Evolutionary conservation across 2,113 vertebrate genomes (phyloP).

Genomic region (Prunella fulvescens): DNA sequence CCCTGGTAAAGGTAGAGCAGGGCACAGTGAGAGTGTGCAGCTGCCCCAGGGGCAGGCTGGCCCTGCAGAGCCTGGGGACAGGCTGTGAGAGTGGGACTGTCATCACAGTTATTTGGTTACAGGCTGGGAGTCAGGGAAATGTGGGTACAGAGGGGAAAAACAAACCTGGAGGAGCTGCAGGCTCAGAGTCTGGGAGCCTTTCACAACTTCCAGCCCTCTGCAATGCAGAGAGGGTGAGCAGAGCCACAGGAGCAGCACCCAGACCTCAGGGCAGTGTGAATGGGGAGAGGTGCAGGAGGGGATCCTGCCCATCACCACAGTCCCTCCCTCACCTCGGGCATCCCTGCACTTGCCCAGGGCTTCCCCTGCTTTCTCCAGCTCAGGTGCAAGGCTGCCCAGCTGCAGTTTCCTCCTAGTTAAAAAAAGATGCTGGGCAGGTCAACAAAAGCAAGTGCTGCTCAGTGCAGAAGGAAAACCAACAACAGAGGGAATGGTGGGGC

Average conservation of each 20-base stretch:
- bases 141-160: background rate
- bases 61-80: background rate
- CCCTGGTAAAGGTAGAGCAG: conserved; percentile 29
- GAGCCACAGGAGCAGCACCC: background rate
- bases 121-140: background rate
- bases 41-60: background rate
- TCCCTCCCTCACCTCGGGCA: background rate
- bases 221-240: background rate
- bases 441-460: background rate
- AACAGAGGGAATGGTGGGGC: background rate
- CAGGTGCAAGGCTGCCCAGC: fast-evolving
- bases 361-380: background rate
- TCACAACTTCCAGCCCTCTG: background rate
- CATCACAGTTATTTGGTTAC: background rate
- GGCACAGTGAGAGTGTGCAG: background rate
- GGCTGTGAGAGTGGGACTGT: background rate
- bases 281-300: background rate
- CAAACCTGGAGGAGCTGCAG: background rate
- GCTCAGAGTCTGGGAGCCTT: background rate
- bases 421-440: background rate
- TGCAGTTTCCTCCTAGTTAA: background rate
- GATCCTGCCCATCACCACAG: fast-evolving
- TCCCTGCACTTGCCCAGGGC: background rate
- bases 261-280: background rate
- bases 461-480: background rate